Percentiles rank a stretch among this genome's conserved stretches.
These are phyloP conservation scores for Pelecanus crispus DNA, from an alignment of 2,113 vertebrate genomes.

Conservation along the genomic window DNA sequence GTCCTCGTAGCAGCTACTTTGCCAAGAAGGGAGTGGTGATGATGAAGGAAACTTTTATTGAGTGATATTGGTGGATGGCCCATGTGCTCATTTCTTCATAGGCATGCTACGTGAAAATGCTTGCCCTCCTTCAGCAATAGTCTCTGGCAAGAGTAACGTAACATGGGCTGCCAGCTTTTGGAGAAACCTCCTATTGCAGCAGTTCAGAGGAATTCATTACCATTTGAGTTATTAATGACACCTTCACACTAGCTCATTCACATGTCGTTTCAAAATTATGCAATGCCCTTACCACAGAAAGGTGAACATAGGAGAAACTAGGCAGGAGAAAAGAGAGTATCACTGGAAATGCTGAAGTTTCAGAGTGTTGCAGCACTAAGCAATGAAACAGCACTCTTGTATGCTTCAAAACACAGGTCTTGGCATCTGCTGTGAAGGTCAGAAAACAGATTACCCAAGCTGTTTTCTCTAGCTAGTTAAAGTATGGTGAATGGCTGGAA, in stretches of 20 bases:
- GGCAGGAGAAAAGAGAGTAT: neutral
- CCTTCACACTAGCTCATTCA: neutral
- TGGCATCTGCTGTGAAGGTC: neutral
- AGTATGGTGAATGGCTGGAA: neutral
- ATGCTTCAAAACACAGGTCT: neutral
- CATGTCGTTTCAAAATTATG: neutral
- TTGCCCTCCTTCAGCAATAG: neutral
- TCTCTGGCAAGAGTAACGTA: neutral
- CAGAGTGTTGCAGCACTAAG: neutral
- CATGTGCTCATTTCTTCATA: neutral
- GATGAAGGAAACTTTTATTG: neutral
- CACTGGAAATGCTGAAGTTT: neutral
- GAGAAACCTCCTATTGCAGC: neutral
- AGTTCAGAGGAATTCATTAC: neutral
- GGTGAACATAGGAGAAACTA: neutral
- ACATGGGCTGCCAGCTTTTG: neutral
- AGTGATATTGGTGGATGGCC: neutral
- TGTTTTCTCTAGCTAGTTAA: neutral
- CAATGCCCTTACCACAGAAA: neutral
- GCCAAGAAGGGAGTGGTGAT: neutral
- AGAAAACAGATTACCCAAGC: neutral
- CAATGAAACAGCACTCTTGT: neutral
- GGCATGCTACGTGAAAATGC: neutral
- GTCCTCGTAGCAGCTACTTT: neutral
- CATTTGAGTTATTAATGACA: neutral